Evolutionary conservation across 2,797 vertebrate genomes (phyloP).

Genomic region (Scolopax rusticola): DNA sequence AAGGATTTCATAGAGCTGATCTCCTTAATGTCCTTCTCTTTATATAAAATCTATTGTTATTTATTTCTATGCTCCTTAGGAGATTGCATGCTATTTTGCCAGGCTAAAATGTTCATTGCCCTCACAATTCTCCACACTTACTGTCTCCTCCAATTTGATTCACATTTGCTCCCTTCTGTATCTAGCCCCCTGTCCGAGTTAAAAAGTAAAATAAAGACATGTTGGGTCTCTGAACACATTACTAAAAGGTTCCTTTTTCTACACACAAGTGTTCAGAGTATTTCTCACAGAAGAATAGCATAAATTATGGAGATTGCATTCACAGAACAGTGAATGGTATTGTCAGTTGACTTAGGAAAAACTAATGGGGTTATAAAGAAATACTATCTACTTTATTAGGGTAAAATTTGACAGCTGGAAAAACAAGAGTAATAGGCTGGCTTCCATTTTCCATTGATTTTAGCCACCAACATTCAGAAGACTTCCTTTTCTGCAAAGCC

Average conservation of each 20-base stretch:
- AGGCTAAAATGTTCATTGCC: not conserved
- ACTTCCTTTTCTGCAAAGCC: slow-evolving; percentile 67
- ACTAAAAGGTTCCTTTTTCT: slow-evolving; percentile 57
- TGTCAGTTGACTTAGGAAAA: slow-evolving; percentile 73
- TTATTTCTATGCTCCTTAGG: slow-evolving; percentile 5
- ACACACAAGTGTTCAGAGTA: slow-evolving; percentile 1
- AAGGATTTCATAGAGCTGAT: not conserved
- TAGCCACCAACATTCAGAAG: slow-evolving; percentile 57
- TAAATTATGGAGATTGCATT: slow-evolving; percentile 47
- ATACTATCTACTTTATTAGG: slow-evolving; percentile 73
- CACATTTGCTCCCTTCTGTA: not conserved
- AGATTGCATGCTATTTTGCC: not conserved
- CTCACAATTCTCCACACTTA: not conserved
- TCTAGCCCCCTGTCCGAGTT: not conserved
- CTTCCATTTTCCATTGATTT: slow-evolving; percentile 74
- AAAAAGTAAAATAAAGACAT: slow-evolving; percentile 41
- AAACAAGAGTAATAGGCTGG: slow-evolving; percentile 71
- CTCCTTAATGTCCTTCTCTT: not conserved
- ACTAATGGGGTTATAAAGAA: slow-evolving; percentile 74
- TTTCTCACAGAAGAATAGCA: slow-evolving; percentile 58
- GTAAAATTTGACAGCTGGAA: slow-evolving; percentile 79
- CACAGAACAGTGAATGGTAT: slow-evolving; percentile 63
- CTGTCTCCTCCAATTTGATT: slow-evolving; percentile 15
- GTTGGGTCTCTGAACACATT: slow-evolving; percentile 3
- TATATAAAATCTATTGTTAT: not conserved